Base-by-base conservation (phyloP, 2,797 vertebrate species). In the Micromesistius poutassou region DNA sequence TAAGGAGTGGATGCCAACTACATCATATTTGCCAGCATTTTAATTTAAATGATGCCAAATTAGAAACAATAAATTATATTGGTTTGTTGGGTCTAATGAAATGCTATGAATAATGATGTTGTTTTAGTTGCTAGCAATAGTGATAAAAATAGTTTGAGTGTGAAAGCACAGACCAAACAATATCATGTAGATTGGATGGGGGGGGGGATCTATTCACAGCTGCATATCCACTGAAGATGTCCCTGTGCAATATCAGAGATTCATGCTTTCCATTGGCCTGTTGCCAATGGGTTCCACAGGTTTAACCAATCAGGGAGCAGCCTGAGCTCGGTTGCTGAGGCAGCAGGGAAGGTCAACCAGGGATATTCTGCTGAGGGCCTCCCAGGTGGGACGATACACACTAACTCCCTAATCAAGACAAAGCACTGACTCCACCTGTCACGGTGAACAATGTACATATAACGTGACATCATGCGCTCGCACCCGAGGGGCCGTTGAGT, bases 331-430 rank as follows among this genome's bases (percentile, higher is more conserved):
- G 85, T 84, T 90, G 87, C 87, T 74, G 87, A 78, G 82, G 85
- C 66, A 70, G 66, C n/a, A 70, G 93, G 92, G 36, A 84, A 77
- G 40, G 74, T 89, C 81, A 94, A 94, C 86, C 28, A 80, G 76
- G 93, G 89, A 73, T 94, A 89, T 77, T 78, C 81, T 1, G 76
- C 13, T 30, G 92, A 93, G 10, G 84, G 40, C 28, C 12, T 75
- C 76, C 78, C 82, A 88, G 90, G 93, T 94, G 81, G 90, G 87
- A 42, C 5, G 14, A 55, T 50, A 55, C 16, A 22, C 50, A 55
- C 50, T 16, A 6, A 77, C 30, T 28, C 9, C 77, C 35, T 19
- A 40, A 19, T 42, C 35, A 22, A 36, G 30, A 36, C 14, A n/a
- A 38, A 73, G 19, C 31, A 73, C 50, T 55, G 16, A 22, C 50